Conservation (phyloP, 2,113 vertebrate genomes). For the Macheiramphus alcinus region DNA sequence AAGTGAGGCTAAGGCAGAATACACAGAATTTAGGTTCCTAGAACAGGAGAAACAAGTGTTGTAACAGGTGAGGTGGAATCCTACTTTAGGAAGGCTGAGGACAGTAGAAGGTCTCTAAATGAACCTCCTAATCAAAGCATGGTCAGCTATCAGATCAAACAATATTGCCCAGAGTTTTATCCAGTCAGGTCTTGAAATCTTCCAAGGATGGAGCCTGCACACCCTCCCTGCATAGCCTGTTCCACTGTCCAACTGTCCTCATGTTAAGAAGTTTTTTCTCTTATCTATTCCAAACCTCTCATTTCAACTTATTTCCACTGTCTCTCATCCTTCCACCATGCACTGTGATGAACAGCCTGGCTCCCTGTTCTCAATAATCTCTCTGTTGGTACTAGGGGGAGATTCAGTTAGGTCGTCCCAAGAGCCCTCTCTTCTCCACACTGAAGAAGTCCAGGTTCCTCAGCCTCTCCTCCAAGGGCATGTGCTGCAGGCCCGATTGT, state of each 20-base stretch:
- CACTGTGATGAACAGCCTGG: background rate
- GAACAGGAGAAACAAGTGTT: background rate
- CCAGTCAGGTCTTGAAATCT: background rate
- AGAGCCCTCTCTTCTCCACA: background rate
- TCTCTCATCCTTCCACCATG: background rate
- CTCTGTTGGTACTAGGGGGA: background rate
- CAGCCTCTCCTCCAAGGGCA: background rate
- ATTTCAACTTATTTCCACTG: background rate
- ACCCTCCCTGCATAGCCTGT: background rate
- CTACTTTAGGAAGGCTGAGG: background rate
- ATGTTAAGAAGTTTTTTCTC: background rate
- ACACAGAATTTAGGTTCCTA: background rate
- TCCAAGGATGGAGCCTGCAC: background rate
- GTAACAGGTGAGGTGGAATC: background rate
- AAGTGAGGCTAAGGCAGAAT: background rate
- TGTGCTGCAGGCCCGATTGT: background rate
- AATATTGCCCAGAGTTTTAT: background rate
- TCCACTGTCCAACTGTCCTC: background rate
- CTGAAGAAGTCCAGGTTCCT: background rate
- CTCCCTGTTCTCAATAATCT: background rate
- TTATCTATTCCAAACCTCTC: background rate
- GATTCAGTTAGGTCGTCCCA: background rate
- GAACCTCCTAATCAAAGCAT: background rate
- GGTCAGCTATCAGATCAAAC: background rate
- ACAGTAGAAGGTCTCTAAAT: background rate